A percentile compares a stretch with the other conserved stretches of the same genome.
Conservation (phyloP, 2,113 vertebrate genomes). For the Sminthopsis crassicaudata region DNA sequence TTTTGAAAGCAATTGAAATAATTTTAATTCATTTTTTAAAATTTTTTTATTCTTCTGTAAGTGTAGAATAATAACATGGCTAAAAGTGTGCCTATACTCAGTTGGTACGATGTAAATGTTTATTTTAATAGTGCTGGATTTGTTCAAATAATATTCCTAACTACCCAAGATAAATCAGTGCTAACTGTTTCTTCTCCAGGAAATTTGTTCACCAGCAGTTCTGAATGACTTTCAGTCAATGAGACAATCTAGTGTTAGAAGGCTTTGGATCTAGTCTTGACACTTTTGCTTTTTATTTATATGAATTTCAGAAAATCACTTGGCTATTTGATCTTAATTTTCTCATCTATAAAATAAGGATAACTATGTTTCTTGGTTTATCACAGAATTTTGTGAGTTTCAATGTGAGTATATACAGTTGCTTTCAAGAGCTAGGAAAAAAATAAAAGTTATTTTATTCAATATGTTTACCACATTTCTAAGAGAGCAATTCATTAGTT, state of each 20-base stretch:
- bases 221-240: neutral
- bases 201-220: neutral
- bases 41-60: slow-evolving; percentile 7
- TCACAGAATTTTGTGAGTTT: neutral
- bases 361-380: neutral
- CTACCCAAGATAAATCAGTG: neutral
- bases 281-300: neutral
- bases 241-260: neutral
- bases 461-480: neutral
- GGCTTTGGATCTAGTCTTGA: neutral
- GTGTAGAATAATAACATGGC: slow-evolving; percentile 11
- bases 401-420: neutral
- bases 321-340: neutral
- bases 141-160: slow-evolving; percentile 20
- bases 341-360: neutral
- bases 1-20: slow-evolving; percentile 48
- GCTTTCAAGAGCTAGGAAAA: neutral
- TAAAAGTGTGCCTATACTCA: slow-evolving; percentile 13
- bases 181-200: neutral
- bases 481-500: neutral
- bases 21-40: slow-evolving; percentile 24
- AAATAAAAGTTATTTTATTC: neutral
- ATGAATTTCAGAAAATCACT: neutral
- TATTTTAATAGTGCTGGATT: neutral
- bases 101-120: neutral